Base-by-base conservation (phyloP, 1,140 invertebrate species). In the Ips nitidus region DNA sequence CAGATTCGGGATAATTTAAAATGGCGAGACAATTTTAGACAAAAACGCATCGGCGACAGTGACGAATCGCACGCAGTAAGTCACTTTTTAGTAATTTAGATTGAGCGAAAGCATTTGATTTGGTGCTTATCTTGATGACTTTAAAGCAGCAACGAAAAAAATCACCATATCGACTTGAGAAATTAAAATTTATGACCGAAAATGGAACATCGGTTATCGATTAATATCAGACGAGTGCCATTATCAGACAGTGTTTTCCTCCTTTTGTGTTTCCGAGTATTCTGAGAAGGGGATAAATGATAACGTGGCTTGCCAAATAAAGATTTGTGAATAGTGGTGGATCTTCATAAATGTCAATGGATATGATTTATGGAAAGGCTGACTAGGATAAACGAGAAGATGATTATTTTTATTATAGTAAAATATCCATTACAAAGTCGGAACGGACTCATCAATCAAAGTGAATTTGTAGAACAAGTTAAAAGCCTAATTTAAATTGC, bases 331-430 rank as follows among this genome's bases (percentile, higher is more conserved):
- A 71, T 71, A 70, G 74, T 70, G 66, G 73, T 59, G 69, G 70
- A 75, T 75, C 74, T 75, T 75, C 73, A 75, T 75, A 75, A 75
- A 75, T 70, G 74, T 74, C 74, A 71, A 74, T 72, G 73, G 72
- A 63, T 60, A 74, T 75, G 74, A 75, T 75, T 75, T 75, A 75
- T 75, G 71, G 68, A 71, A 57, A 67, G 39, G 53, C 68, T 74
- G 74, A 73, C 74, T 75, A 68, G 73, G 73, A 70, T 73, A 74
- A 75, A 74, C 73, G 73, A 71, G 73, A 73, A 74, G 73, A 75
- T 75, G 71, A 74, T 75, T 75, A 75, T 74, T 75, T 75, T 75
- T 74, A 75, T 75, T 75, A 73, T 73, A 73, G 72, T 74, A 71
- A 75, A 73, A 69, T 72, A 75, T 74, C 74, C 74, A 75, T 75